A percentile compares a stretch with the other conserved stretches of the same genome.
Evolutionary conservation across 2,797 vertebrate genomes (phyloP).

Genomic region (Lepus oiostolus): DNA sequence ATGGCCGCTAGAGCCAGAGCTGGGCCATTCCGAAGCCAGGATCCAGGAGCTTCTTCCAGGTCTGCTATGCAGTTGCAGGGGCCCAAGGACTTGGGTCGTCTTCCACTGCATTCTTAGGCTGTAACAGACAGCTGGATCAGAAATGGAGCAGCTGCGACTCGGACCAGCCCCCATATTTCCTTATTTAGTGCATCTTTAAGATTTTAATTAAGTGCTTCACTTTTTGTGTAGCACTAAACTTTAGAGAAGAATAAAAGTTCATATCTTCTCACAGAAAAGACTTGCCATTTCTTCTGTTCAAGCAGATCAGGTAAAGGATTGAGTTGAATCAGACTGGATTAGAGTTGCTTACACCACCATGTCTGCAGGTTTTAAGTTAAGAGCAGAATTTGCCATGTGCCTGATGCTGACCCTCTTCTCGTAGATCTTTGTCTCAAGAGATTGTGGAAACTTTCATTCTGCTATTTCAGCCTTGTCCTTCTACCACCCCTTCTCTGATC

Average conservation of each 20-base stretch:
- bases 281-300: conserved; percentile 45
- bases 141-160: no score
- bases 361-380: background rate
- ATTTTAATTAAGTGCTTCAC: no score
- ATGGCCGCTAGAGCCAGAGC: no score
- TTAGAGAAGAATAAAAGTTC: background rate
- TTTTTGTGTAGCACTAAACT: background rate
- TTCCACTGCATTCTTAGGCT: no score
- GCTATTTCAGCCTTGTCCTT: background rate
- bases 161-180: no score
- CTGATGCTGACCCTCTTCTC: background rate
- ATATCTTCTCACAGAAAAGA: background rate
- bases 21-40: no score
- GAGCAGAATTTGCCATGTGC: background rate
- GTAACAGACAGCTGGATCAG: no score
- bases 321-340: background rate
- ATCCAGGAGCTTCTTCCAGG: no score
- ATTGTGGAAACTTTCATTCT: background rate
- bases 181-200: no score
- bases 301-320: conserved; percentile 3
- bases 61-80: no score
- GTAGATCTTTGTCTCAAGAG: background rate
- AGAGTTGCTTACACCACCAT: background rate
- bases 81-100: no score
- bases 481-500: background rate